Evolutionary conservation across 1,140 invertebrate genomes (phyloP).

Genomic region (Bursaphelenchus mucronatus): DNA sequence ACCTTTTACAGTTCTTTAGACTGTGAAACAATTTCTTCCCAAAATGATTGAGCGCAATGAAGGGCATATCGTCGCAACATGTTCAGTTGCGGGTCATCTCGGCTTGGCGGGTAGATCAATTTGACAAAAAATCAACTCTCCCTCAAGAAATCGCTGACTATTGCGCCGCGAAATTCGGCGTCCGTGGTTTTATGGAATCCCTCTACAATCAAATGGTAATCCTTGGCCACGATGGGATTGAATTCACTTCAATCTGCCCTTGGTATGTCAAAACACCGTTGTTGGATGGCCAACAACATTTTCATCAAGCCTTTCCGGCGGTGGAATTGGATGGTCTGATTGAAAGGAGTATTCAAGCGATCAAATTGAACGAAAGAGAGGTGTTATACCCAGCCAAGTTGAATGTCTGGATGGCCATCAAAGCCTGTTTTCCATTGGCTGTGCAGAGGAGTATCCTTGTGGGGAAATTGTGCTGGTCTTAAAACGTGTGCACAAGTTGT

Average conservation of each 20-base stretch:
- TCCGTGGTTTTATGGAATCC: background rate
- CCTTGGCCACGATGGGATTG: background rate
- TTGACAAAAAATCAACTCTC: too few relatives aligned
- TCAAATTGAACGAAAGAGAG: conserved; percentile 5
- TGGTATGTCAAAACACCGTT: background rate
- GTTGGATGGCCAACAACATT: background rate
- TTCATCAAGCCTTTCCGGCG: background rate
- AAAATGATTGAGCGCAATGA: conserved; percentile 9
- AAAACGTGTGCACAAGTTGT: too few relatives aligned
- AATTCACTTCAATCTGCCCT: background rate
- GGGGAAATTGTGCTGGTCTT: too few relatives aligned
- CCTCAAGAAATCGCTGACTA: background rate
- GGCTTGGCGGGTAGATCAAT: background rate
- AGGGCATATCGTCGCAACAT: background rate
- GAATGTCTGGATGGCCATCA: background rate
- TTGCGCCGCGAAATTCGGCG: conserved; percentile 1
- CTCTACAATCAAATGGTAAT: background rate
- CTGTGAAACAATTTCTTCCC: conserved; percentile 6
- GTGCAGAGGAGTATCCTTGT: too few relatives aligned
- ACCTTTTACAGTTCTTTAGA: background rate
- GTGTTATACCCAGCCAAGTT: conserved; percentile 1
- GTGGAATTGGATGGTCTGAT: background rate
- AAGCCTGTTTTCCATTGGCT: too few relatives aligned
- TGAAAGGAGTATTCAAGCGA: conserved; percentile 9
- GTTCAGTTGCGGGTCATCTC: conserved; percentile 4